A percentile compares a stretch with the other conserved stretches of the same genome.
Conservation (phyloP, 2,888 invertebrate species). For the Phyto melanocephala region DNA sequence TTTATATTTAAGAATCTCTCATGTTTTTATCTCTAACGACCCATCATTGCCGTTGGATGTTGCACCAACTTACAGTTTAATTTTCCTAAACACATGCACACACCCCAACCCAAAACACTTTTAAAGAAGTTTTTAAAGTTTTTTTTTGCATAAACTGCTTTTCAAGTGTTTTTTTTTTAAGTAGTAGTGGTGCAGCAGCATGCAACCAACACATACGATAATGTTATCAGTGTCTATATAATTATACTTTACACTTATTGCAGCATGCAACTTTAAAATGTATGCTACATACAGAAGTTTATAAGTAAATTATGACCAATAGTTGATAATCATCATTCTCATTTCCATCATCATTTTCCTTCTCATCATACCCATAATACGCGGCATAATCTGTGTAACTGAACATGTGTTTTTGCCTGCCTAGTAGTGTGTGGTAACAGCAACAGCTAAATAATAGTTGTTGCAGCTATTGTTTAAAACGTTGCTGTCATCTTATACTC, state of each 20-base stretch:
- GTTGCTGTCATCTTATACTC: constrained; percentile 9
- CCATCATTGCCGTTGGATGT: constrained; percentile 46
- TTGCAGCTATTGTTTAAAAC: constrained; percentile 35
- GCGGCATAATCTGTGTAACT: neutral
- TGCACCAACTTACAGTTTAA: constrained; percentile 34
- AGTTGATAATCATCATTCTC: neutral
- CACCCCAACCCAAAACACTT: neutral
- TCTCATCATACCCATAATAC: neutral
- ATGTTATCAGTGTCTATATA: constrained; percentile 53
- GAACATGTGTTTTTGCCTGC: neutral
- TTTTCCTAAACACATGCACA: constrained; percentile 8
- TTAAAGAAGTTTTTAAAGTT: constrained; percentile 10
- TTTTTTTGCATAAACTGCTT: neutral
- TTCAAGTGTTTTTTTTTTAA: no score
- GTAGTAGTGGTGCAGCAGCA: constrained; percentile 6
- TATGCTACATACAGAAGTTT: neutral
- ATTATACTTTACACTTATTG: constrained; percentile 57
- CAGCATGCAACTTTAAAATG: constrained; percentile 30
- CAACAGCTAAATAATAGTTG: neutral
- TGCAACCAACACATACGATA: constrained; percentile 2
- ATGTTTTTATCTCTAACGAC: constrained; percentile 41
- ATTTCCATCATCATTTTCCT: neutral
- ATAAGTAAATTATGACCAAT: constrained; percentile 38
- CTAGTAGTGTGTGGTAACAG: neutral
- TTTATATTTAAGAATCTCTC: neutral